Percentiles rank a stretch among this genome's conserved stretches.
Conservation (phyloP, 2,113 vertebrate species). For the Azemiops feae region DNA sequence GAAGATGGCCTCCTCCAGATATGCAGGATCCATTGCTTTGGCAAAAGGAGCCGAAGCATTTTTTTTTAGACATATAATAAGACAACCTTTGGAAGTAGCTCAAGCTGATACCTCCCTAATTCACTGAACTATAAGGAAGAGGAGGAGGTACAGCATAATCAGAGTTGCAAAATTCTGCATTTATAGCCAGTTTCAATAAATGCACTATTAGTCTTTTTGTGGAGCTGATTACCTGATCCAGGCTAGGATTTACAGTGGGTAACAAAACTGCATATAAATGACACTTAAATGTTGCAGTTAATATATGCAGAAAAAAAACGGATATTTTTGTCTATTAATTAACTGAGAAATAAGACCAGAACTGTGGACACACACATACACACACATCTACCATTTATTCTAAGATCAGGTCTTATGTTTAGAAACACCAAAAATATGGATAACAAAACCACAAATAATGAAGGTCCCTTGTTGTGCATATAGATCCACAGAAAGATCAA, state of each 20-base stretch:
- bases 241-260: neutral
- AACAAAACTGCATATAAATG: neutral
- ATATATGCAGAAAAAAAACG: neutral
- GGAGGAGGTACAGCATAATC: neutral
- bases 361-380: neutral
- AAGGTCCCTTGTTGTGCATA: neutral
- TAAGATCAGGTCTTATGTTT: neutral
- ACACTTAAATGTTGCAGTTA: neutral
- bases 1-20: neutral
- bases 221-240: neutral
- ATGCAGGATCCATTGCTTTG: neutral
- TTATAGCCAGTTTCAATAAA: neutral
- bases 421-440: neutral
- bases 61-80: neutral
- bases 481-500: neutral
- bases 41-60: neutral
- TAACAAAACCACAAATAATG: neutral
- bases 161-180: neutral
- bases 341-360: neutral
- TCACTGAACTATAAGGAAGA: neutral
- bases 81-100: neutral
- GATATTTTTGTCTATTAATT: neutral
- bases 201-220: neutral
- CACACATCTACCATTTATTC: neutral
- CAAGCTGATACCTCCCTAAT: neutral